These are phyloP conservation scores for Ectemnius lituratus DNA, from an alignment of 2,888 invertebrate genomes.

Conservation along the genomic window DNA sequence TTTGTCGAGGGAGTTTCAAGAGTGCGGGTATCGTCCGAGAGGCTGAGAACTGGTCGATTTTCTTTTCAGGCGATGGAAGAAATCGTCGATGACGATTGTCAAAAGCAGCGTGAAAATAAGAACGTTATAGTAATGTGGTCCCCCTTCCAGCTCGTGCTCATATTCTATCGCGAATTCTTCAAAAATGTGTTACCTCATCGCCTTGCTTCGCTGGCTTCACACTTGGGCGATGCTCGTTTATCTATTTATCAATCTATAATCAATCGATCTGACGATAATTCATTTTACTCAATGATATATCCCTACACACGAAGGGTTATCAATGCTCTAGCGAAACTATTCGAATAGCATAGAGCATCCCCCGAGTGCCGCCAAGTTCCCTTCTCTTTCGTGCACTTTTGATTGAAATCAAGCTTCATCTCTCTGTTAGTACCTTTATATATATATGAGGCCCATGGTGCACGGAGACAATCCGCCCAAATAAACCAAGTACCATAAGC, in stretches of 20 bases:
- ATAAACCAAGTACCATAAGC: too few relatives aligned
- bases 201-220: not conserved
- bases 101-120: conserved; percentile 25
- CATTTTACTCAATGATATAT: too few relatives aligned
- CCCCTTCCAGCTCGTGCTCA: conserved; percentile 20
- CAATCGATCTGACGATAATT: too few relatives aligned
- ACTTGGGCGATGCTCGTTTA: not conserved
- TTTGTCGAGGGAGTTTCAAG: too few relatives aligned
- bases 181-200: conserved; percentile 11
- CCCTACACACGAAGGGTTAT: too few relatives aligned
- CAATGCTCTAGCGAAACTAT: too few relatives aligned
- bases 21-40: not conserved
- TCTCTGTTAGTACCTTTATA: conserved; percentile 46
- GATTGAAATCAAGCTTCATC: conserved; percentile 39
- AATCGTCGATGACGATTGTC: conserved; percentile 19
- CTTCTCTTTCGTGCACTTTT: conserved; percentile 53
- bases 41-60: conserved; percentile 7
- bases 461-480: conserved; percentile 9
- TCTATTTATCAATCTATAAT: too few relatives aligned
- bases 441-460: conserved; percentile 30
- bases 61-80: conserved; percentile 3
- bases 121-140: not conserved
- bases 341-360: conserved; percentile 29
- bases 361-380: conserved; percentile 14
- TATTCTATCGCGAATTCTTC: conserved; percentile 16